phyloP scores from a whole-genome alignment of 2,113 vertebrate genomes.

The Pelecanus crispus region DNA sequence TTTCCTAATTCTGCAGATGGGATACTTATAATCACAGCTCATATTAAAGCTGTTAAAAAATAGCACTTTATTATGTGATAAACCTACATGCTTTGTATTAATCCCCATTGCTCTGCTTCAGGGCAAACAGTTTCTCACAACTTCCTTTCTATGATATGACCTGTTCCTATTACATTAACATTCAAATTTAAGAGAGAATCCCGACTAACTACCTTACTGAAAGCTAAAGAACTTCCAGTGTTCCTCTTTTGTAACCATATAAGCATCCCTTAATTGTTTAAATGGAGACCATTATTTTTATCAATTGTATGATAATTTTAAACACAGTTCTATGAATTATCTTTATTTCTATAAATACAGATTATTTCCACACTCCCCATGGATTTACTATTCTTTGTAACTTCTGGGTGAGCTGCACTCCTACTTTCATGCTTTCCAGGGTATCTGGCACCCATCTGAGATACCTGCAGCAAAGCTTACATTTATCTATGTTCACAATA shows the following conservation, averaged over 20 bases:
- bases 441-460: neutral
- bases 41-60: slow-evolving; percentile 26
- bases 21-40: slow-evolving; percentile 35
- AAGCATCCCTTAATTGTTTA: neutral
- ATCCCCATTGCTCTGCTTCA: slow-evolving; percentile 12
- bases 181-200: slow-evolving; percentile 7
- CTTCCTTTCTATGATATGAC: neutral
- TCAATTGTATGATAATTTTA: neutral
- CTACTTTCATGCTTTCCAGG: neutral
- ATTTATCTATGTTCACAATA: slow-evolving; percentile 5
- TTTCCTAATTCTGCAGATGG: slow-evolving; percentile 28
- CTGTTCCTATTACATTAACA: neutral
- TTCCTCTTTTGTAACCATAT: neutral
- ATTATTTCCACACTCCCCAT: neutral
- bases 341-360: neutral
- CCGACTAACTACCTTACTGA: neutral
- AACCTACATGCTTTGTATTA: neutral
- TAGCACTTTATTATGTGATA: slow-evolving; percentile 23
- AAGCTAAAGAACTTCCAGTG: neutral
- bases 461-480: slow-evolving; percentile 36
- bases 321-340: neutral
- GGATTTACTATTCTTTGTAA: neutral
- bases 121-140: slow-evolving; percentile 34
- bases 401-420: neutral
- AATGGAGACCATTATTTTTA: neutral